These are phyloP conservation scores for Ennomos quercinarius DNA, from an alignment of 2,888 invertebrate species.

Conservation along the genomic window DNA sequence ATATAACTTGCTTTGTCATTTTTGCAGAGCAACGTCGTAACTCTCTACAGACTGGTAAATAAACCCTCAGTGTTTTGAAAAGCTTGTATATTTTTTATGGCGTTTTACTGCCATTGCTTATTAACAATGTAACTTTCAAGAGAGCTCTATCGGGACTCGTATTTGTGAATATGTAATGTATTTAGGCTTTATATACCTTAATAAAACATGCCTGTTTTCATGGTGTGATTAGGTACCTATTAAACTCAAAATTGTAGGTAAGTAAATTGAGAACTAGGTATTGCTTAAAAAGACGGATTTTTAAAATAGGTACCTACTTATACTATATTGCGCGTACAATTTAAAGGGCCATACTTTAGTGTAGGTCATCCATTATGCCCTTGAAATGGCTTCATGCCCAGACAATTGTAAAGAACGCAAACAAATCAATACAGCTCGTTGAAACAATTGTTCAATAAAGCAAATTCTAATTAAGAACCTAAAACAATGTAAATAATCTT, in stretches of 20 bases:
- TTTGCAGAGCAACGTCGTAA: conserved; percentile 31
- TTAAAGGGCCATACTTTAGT: neutral
- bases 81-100: conserved; percentile 11
- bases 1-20: conserved; percentile 41
- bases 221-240: too few species aligned
- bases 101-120: conserved; percentile 14
- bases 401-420: conserved; percentile 16
- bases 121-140: too few species aligned
- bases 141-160: too few species aligned
- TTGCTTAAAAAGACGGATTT: too few species aligned
- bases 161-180: too few species aligned
- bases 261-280: too few species aligned
- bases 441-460: conserved; percentile 14
- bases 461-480: neutral
- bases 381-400: conserved; percentile 2
- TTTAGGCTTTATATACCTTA: too few species aligned
- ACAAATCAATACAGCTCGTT: conserved; percentile 31
- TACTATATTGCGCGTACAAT: neutral
- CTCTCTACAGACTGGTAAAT: conserved; percentile 30
- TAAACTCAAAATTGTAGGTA: too few species aligned
- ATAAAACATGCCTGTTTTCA: too few species aligned
- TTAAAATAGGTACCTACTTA: too few species aligned
- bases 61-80: conserved; percentile 32
- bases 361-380: neutral
- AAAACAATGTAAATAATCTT: neutral